Evolutionary conservation across 2,888 invertebrate genomes (phyloP), one percentile per base, ranked within the genome.

Genomic region (Lepidocyrtoides sp.): DNA sequence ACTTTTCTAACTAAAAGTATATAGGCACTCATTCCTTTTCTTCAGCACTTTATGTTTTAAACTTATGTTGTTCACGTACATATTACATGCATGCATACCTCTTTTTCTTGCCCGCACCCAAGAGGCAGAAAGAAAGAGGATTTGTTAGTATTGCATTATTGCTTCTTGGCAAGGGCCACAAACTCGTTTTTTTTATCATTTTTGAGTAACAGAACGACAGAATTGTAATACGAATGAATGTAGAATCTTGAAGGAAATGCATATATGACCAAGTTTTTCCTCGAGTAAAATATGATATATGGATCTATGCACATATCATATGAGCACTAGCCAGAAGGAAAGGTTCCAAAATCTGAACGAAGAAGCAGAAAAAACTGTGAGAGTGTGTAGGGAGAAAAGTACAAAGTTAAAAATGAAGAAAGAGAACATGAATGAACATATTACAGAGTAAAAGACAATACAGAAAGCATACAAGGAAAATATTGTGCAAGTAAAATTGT

Each of bases 61-160:
- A 89, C 79, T 87, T 79, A 79, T 79, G 26, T 48, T 77, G 77
- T 87, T 60, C 60, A 75, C 57, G 63, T 77, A 72, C 32, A 77
- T 84, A 81, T 69, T 85, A 75, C 84, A 84, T 89, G 84, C 69
- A 82, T 83, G 69, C 82, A 83, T 89, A 41, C 41, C 69, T 63
- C 88, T 83, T 57, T 87, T 48, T 87, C 79, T 81, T 57, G 20
- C 51, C 66, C 82, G 82, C 89, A 89, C 82, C 82, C 89, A 41
- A 54, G 60, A 69, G 60, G 44, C 54, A 51, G 41, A 82, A 44
- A 57, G 84, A 84, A 81, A 81, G 83, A 84, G 82, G 75, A 82
- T 89, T 89, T 89, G 89, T 89, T 89, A 89, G 89, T 89, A 89
- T 89, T 89, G 83, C 84, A 89, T 89, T 89, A 89, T 89, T 89